Conservation (phyloP, 2,888 invertebrate species). For the Dilophus febrilis region DNA sequence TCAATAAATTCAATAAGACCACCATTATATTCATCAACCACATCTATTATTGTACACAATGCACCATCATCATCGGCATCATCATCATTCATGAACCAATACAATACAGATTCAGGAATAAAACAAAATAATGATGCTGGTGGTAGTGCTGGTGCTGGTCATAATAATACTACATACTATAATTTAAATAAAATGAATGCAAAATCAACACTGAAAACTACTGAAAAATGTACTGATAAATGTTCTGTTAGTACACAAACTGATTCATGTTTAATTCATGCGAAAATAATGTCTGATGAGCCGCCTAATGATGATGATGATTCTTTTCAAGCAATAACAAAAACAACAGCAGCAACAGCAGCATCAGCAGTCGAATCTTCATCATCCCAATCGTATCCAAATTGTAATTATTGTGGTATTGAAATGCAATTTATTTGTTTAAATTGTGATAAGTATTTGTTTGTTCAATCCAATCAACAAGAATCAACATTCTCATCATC, state of each 20-base stretch:
- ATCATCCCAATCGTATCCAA: too few relatives aligned
- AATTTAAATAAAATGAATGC: slow-evolving; percentile 6
- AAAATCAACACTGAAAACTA: slow-evolving; percentile 15
- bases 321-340: too few relatives aligned
- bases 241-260: slow-evolving; percentile 31
- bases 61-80: background rate
- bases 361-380: too few relatives aligned
- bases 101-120: too few relatives aligned
- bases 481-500: slow-evolving; percentile 7
- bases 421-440: slow-evolving; percentile 27
- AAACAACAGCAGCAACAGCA: too few relatives aligned
- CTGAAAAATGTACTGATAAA: slow-evolving; percentile 25
- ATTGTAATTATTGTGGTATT: slow-evolving; percentile 22
- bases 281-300: background rate
- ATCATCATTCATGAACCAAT: background rate
- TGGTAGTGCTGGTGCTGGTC: too few relatives aligned
- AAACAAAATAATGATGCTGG: too few relatives aligned
- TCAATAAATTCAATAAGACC: slow-evolving; percentile 17
- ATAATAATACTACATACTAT: slow-evolving; percentile 1
- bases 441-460: slow-evolving; percentile 17
- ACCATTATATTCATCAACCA: slow-evolving; percentile 14
- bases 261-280: background rate
- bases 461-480: slow-evolving; percentile 13
- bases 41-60: background rate
- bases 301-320: too few relatives aligned